phyloP scores from a whole-genome alignment of 2,888 invertebrate genomes.

The Himalopsyche japonica region DNA sequence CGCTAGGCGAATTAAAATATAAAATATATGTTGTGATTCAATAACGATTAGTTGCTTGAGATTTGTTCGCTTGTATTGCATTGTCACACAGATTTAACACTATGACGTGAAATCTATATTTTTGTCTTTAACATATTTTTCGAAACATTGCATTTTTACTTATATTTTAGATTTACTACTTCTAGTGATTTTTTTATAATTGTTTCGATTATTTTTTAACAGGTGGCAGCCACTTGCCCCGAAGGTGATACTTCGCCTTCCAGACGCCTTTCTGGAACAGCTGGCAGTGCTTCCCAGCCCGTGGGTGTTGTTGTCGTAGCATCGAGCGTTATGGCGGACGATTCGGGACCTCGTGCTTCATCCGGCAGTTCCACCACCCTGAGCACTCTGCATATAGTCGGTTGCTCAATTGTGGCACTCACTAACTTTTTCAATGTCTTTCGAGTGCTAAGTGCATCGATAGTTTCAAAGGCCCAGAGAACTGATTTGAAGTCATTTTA shows the following conservation, averaged over 20 bases:
- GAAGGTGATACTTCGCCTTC: slow-evolving; percentile 4
- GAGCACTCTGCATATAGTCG: neutral
- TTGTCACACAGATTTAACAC: too few relatives aligned
- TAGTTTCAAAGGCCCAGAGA: neutral
- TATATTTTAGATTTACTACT: too few relatives aligned
- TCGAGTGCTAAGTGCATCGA: neutral
- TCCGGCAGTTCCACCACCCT: neutral
- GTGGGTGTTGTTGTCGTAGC: slow-evolving; percentile 28
- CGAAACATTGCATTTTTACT: too few relatives aligned
- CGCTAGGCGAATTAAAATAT: too few relatives aligned
- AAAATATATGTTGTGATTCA: too few relatives aligned
- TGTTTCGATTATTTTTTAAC: neutral
- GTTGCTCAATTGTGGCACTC: neutral
- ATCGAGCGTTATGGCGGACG: slow-evolving; percentile 34
- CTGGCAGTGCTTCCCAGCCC: neutral
- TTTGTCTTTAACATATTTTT: too few relatives aligned
- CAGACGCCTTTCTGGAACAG: slow-evolving; percentile 14
- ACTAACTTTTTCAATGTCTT: neutral
- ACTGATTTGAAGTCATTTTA: neutral
- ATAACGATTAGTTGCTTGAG: too few relatives aligned
- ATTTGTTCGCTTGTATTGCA: too few relatives aligned
- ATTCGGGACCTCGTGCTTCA: slow-evolving; percentile 12
- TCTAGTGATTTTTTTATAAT: neutral
- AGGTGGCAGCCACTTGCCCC: slow-evolving; percentile 23
- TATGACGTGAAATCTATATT: too few relatives aligned